phyloP scores from a whole-genome alignment of 2,888 invertebrate species.

The Scaptomyza reducta region DNA sequence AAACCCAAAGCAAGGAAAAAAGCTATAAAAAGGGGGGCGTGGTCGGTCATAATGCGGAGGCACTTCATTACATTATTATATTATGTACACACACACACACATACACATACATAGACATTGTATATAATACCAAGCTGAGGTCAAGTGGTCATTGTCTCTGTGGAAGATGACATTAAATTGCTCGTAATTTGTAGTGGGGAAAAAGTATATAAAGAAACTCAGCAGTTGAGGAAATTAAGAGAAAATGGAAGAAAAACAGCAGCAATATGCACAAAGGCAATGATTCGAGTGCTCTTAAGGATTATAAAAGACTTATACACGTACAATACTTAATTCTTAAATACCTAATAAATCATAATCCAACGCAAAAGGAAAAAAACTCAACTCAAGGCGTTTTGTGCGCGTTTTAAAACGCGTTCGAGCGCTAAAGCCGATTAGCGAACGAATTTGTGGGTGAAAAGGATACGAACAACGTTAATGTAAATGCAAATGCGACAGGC shows the following conservation, averaged over 20 bases:
- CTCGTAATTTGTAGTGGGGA: conserved; percentile 51
- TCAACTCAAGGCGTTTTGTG: conserved; percentile 14
- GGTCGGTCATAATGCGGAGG: conserved; percentile 3
- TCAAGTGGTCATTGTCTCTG: conserved; percentile 64
- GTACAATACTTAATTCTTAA: conserved; percentile 8
- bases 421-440: conserved; percentile 46
- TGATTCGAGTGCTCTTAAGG: conserved; percentile 31
- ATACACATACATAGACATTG: not conserved
- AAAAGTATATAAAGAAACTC: conserved; percentile 34
- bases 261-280: not conserved
- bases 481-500: conserved; percentile 33
- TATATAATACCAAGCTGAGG: conserved; percentile 42
- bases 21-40: conserved; percentile 1
- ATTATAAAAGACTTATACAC: conserved; percentile 13
- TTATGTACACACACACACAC: not conserved
- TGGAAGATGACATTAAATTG: conserved; percentile 51
- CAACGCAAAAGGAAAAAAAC: not conserved
- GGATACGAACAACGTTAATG: conserved; percentile 46
- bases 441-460: conserved; percentile 28
- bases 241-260: conserved; percentile 30
- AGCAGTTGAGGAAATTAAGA: conserved; percentile 28
- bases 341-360: conserved; percentile 46
- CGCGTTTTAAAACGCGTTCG: conserved; percentile 40
- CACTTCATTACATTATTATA: conserved; percentile 32
- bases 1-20: not conserved